Conservation (phyloP, 2,113 vertebrate genomes). For the Atrichornis clamosus region DNA sequence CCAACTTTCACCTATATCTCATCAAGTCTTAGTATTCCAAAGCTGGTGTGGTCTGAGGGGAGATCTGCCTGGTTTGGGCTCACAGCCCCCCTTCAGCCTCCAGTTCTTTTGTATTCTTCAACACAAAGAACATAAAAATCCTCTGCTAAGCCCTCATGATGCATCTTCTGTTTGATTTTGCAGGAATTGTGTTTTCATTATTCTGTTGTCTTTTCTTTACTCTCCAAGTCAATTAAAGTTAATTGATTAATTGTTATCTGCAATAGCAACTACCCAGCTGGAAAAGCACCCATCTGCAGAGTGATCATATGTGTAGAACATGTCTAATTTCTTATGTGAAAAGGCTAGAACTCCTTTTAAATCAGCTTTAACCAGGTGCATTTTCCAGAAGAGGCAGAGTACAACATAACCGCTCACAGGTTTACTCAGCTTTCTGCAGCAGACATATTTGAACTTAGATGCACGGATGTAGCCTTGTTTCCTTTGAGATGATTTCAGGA, state of each 20-base stretch:
- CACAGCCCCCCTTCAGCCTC: not conserved
- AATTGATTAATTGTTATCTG: not conserved
- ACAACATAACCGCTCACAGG: too few relatives aligned
- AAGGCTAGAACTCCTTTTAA: not conserved
- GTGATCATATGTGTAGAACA: not conserved
- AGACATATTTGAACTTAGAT: not conserved
- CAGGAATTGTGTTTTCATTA: not conserved
- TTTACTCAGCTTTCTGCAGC: not conserved
- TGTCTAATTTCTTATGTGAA: not conserved
- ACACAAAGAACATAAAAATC: not conserved
- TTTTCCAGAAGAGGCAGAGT: not conserved
- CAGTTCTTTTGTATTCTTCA: not conserved
- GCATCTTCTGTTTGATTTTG: not conserved
- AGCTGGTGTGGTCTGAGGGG: not conserved
- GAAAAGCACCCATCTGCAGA: not conserved
- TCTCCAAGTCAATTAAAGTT: constrained; percentile 11
- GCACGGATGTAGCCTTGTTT: not conserved
- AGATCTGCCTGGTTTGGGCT: not conserved
- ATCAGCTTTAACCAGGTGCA: not conserved
- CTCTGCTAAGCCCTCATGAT: not conserved
- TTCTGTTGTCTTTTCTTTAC: not conserved
- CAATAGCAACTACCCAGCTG: not conserved
- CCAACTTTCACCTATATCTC: not conserved
- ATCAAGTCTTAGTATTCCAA: not conserved
- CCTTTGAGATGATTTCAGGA: not conserved